phyloP scores from a whole-genome alignment of 2,113 vertebrate species.

The Microtus pennsylvanicus region DNA sequence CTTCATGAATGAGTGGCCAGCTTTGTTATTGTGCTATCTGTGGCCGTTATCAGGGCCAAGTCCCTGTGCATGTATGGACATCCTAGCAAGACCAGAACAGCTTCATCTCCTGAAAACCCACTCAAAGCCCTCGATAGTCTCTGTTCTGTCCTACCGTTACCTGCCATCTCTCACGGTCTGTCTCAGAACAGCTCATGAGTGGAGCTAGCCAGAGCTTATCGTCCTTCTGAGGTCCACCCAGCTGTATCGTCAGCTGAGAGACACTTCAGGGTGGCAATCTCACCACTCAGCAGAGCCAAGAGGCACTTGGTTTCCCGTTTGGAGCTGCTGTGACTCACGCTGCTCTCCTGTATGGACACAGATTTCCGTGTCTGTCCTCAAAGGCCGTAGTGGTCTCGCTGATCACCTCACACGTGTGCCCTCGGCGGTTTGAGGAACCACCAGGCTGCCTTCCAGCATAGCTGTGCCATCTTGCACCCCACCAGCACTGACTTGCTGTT shows the following conservation, averaged over 20 bases:
- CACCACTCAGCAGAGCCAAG: too few relatives aligned
- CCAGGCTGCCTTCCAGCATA: too few relatives aligned
- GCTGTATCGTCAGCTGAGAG: not conserved
- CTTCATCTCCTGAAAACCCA: not conserved
- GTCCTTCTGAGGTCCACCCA: not conserved
- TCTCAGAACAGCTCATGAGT: not conserved
- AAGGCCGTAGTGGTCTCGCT: not conserved
- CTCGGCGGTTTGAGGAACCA: not conserved
- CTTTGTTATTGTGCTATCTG: not conserved
- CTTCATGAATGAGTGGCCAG: rapidly evolving
- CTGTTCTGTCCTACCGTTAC: not conserved
- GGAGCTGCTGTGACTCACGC: not conserved
- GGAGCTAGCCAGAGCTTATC: too few relatives aligned
- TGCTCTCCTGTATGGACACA: too few relatives aligned
- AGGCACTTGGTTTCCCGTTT: not conserved
- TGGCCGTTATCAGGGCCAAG: not conserved
- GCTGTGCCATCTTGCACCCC: not conserved
- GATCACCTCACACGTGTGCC: not conserved
- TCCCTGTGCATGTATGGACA: too few relatives aligned
- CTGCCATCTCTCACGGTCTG: not conserved
- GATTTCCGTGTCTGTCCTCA: not conserved
- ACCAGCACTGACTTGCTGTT: not conserved
- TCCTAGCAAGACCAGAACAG: not conserved
- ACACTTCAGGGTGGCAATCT: too few relatives aligned
- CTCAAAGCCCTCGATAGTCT: not conserved